Evolutionary conservation across 2,113 vertebrate species (phyloP).

Genomic region (Nematolebias whitei): DNA sequence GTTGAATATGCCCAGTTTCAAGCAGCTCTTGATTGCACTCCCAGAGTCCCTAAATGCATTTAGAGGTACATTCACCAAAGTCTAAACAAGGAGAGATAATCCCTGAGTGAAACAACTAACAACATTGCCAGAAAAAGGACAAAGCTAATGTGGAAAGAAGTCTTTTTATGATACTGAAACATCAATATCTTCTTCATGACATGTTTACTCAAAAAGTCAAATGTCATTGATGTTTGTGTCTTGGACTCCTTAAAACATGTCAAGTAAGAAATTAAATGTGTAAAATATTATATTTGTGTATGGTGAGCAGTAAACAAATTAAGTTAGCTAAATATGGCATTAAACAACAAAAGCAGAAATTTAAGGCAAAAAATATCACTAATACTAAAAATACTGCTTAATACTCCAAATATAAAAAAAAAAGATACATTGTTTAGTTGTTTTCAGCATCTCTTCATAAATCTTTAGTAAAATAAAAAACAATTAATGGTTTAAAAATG

Average conservation of each 20-base stretch:
- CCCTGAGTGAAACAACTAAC: constrained; percentile 27
- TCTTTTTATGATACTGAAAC: neutral
- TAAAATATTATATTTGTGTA: neutral
- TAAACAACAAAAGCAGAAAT: too few species aligned
- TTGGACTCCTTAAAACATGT: neutral
- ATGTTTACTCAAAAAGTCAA: neutral
- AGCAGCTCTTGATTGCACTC: constrained; percentile 54
- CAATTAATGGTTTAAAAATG: too few species aligned
- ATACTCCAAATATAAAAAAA: too few species aligned
- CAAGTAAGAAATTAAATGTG: neutral
- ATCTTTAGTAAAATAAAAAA: too few species aligned
- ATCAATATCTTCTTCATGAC: constrained; percentile 12
- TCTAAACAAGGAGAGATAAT: constrained; percentile 48
- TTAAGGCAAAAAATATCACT: too few species aligned
- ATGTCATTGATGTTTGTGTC: neutral
- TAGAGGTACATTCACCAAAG: constrained; percentile 40
- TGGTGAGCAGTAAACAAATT: neutral
- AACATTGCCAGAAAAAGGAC: constrained; percentile 32
- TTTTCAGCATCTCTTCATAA: too few species aligned
- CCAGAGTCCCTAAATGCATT: constrained; percentile 69
- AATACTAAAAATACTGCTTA: too few species aligned
- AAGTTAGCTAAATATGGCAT: neutral
- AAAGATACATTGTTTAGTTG: too few species aligned
- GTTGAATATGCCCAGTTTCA: constrained; percentile 56
- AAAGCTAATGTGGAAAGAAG: neutral